Evolutionary conservation across 2,797 vertebrate genomes (phyloP), one percentile per base, ranked within the genome.

Genomic region (Poecilia gillii): DNA sequence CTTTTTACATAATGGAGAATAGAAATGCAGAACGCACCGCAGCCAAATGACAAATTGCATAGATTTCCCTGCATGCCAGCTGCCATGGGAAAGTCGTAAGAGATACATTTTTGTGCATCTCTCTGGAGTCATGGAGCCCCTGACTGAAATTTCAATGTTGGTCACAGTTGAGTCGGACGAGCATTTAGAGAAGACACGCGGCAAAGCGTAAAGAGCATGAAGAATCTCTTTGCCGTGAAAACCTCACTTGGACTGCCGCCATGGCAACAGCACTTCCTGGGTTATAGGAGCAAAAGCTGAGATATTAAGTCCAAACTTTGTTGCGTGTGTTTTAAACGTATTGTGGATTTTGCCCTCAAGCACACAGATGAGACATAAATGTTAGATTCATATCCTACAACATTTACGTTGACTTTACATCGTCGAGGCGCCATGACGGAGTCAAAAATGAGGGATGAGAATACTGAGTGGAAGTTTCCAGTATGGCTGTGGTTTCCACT

Each of bases 1-100:
- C 68, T 73, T 3, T 23, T 51, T 49, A 41, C 45, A 64, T 64
- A 73, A 72, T 84, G 74, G 59, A 74, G 55, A 57, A 41, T 31
- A 80, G 75, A 77, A 31, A 55, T 57, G 68, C 12, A 41, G 28
- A 55, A 47, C 28, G 25, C 23, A n/a, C 46, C 53, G 49, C 6
- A 28, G 18, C 39, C 66, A 72, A 41, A 77, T 55, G 47, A 49
- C 36, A 46, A 55, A 78, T 7, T 64, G 41, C 39, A 66, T n/a
- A 55, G 47, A 77, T 66, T 77, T 57, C 36, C 1, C 0, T 72
- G 39, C 71, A 16, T 43, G 28, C 31, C 62, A 73, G 73, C 39
- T 70, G 66, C 66, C 39, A 43, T 70, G 39, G 39, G 66, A 70
- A 70, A 70, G 66, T 73, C 39, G 0, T 12, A 4, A 49, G 57